phyloP scores from a whole-genome alignment of 2,888 invertebrate species.

The Chaitophorus viminalis region DNA sequence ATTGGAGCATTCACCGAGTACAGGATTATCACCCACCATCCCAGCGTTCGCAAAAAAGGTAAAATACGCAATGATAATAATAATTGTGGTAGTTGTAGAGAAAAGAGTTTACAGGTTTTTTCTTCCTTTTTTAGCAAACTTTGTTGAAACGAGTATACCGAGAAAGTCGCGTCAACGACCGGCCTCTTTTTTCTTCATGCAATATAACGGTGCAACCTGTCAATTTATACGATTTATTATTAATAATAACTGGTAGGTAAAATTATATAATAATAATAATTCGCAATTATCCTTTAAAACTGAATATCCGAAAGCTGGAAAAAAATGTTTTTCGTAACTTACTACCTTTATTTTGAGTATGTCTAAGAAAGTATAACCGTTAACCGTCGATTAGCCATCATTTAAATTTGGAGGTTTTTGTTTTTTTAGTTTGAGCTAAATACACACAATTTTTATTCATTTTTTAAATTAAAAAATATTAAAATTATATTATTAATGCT shows the following conservation, averaged over 20 bases:
- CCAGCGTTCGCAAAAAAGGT: not conserved
- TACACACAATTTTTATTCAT: no score
- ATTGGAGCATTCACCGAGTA: not conserved
- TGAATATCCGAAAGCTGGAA: no score
- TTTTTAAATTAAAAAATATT: no score
- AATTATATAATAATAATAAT: not conserved
- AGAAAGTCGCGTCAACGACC: not conserved
- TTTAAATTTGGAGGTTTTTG: no score
- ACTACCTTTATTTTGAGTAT: no score
- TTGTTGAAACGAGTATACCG: not conserved
- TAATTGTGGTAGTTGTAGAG: not conserved
- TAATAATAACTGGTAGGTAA: not conserved
- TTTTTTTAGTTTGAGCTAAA: no score
- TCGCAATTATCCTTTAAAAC: not conserved
- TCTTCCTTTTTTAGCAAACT: not conserved
- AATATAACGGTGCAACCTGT: not conserved
- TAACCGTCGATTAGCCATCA: no score
- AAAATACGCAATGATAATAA: not conserved
- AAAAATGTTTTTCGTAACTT: no score
- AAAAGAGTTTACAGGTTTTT: not conserved
- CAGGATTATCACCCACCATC: not conserved
- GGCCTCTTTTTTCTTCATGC: not conserved
- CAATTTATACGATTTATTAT: not conserved
- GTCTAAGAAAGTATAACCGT: no score
- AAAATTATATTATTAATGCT: no score